Conservation (phyloP, 2,888 invertebrate genomes). For the Xanthia togata region DNA sequence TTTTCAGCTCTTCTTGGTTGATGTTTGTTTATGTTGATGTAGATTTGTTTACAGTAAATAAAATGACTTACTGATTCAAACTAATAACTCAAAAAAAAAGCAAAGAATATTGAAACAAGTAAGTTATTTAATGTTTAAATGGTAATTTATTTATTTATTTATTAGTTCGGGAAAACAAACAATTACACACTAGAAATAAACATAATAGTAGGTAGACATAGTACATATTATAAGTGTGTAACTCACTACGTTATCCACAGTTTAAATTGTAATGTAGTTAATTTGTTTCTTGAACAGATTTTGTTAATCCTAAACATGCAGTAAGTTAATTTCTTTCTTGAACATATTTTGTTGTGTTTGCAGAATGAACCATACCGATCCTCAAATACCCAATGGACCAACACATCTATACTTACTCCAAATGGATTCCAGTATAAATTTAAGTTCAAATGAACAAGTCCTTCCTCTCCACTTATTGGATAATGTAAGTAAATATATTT, state of each 20-base stretch:
- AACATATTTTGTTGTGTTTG: constrained; percentile 21
- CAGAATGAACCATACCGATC: constrained; percentile 45
- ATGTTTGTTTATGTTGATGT: neutral
- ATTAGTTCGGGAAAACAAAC: no score
- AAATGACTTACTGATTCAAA: neutral
- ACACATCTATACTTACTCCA: constrained; percentile 66
- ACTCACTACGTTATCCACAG: no score
- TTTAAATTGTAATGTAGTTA: no score
- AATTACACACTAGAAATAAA: no score
- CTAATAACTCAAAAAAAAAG: neutral
- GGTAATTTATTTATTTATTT: no score
- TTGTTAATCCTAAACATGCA: no score
- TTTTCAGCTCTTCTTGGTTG: neutral
- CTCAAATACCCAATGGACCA: constrained; percentile 24
- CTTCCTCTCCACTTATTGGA: constrained; percentile 79
- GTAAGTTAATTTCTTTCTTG: neutral
- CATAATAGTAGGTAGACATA: no score
- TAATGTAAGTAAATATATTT: constrained; percentile 68
- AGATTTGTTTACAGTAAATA: neutral
- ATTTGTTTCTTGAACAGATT: no score
- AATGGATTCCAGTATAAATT: constrained; percentile 56
- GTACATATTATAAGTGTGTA: no score
- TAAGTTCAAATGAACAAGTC: constrained; percentile 64
- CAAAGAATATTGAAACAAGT: constrained; percentile 10
- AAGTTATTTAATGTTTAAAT: constrained; percentile 5